phyloP scores from a whole-genome alignment of 2,797 vertebrate genomes.

The Typhlichthys subterraneus region DNA sequence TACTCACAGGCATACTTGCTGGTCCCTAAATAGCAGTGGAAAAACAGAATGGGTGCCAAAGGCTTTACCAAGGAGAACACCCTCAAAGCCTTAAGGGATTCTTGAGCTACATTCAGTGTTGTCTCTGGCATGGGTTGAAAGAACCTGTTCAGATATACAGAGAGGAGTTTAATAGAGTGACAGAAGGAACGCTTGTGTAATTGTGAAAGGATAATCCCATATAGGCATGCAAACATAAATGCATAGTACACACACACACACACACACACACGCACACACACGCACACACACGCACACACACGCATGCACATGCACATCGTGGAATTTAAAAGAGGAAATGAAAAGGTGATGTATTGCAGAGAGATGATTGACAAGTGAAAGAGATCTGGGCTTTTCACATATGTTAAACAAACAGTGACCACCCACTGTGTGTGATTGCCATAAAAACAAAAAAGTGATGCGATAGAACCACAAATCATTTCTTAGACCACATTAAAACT shows the following conservation, averaged over 20 bases:
- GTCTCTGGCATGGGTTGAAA: conserved; percentile 39
- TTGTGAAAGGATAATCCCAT: conserved; percentile 11
- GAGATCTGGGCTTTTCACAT: conserved; percentile 37
- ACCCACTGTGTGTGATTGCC: conserved; percentile 42
- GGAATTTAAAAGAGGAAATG: conserved; percentile 42
- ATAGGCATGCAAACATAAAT: background rate
- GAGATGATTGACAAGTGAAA: conserved; percentile 51
- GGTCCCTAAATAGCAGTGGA: conserved; percentile 17
- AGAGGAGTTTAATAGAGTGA: conserved; percentile 37
- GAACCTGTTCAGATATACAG: conserved; percentile 12
- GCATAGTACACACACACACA: background rate
- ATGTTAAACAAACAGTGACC: conserved; percentile 48
- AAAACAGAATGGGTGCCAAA: conserved; percentile 41
- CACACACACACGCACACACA: background rate
- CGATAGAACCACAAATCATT: too few relatives aligned
- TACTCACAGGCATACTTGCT: background rate
- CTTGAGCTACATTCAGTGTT: conserved; percentile 21
- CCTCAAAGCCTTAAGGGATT: conserved; percentile 16
- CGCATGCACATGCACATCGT: conserved; percentile 6
- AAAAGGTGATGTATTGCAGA: conserved; percentile 24
- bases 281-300: too few relatives aligned
- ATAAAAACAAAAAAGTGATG: too few relatives aligned
- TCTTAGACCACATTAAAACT: too few relatives aligned
- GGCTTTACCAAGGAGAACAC: conserved; percentile 11
- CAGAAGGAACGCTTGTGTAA: conserved; percentile 40